A percentile compares a stretch with the other conserved stretches of the same genome.
Conservation (phyloP, 2,797 vertebrate species). For the Pangasius mekongensis region DNA sequence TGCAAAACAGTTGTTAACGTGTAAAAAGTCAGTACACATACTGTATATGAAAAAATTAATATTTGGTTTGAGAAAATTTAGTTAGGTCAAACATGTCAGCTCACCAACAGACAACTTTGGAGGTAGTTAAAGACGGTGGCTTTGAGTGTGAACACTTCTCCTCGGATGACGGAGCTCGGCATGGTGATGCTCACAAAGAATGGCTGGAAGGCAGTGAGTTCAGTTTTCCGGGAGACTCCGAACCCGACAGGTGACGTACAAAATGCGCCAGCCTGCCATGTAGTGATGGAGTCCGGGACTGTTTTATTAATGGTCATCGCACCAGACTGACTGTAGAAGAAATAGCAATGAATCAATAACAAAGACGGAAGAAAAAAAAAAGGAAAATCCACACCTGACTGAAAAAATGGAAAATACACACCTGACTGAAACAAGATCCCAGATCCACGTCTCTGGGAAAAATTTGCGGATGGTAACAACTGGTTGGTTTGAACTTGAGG, state of each 20-base stretch:
- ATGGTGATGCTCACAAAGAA: conserved; percentile 85
- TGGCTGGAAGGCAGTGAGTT: conserved; percentile 82
- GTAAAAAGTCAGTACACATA: not conserved
- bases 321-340: conserved; percentile 62
- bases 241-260: conserved; percentile 79
- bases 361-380: not conserved
- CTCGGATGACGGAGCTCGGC: conserved; percentile 86
- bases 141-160: conserved; percentile 82
- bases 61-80: not conserved
- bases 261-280: conserved; percentile 82
- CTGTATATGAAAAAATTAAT: not conserved
- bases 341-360: not conserved
- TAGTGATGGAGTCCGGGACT: conserved; percentile 80
- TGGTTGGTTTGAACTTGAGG: conserved; percentile 13
- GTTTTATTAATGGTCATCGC: conserved; percentile 62
- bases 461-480: conserved; percentile 67
- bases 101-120: conserved; percentile 82
- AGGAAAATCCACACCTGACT: not conserved
- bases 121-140: conserved; percentile 86
- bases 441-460: conserved; percentile 83
- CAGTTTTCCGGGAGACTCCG: conserved; percentile 73
- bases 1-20: not conserved
- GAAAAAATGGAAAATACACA: conserved; percentile 59
- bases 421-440: conserved; percentile 76
- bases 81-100: not conserved